Percentiles rank a stretch among this genome's conserved stretches.
phyloP scores from a whole-genome alignment of 2,113 vertebrate genomes.

The Henicopernis longicauda region DNA sequence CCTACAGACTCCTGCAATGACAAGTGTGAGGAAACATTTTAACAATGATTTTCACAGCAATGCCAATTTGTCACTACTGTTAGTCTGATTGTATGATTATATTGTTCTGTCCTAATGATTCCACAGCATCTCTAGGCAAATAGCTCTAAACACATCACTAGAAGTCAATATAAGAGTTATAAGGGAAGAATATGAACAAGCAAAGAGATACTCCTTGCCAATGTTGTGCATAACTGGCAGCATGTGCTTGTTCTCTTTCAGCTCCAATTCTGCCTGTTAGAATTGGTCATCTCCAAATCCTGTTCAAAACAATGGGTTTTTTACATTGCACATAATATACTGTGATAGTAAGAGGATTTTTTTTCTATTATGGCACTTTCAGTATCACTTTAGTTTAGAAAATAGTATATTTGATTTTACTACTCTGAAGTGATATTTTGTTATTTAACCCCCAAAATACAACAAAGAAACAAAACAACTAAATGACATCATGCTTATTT shows the following conservation, averaged over 20 bases:
- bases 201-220: not conserved
- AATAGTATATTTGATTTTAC: not conserved
- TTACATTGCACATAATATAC: not conserved
- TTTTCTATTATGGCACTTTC: not conserved
- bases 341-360: not conserved
- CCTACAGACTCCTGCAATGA: not conserved
- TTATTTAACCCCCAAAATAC: not conserved
- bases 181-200: not conserved
- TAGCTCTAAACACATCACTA: not conserved
- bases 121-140: not conserved
- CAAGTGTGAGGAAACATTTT: not conserved
- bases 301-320: fast-evolving
- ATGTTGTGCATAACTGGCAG: not conserved
- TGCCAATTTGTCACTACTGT: not conserved
- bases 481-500: not conserved
- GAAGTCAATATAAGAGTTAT: not conserved
- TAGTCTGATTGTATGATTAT: not conserved
- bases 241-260: not conserved
- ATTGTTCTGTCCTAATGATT: not conserved
- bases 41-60: not conserved
- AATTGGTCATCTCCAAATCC: not conserved
- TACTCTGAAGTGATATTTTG: not conserved
- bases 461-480: not conserved
- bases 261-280: not conserved
- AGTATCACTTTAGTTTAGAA: not conserved